Percentiles rank a stretch among this genome's conserved stretches.
Evolutionary conservation across 2,888 invertebrate species (phyloP).

Genomic region (Tuberolachnus salignus): DNA sequence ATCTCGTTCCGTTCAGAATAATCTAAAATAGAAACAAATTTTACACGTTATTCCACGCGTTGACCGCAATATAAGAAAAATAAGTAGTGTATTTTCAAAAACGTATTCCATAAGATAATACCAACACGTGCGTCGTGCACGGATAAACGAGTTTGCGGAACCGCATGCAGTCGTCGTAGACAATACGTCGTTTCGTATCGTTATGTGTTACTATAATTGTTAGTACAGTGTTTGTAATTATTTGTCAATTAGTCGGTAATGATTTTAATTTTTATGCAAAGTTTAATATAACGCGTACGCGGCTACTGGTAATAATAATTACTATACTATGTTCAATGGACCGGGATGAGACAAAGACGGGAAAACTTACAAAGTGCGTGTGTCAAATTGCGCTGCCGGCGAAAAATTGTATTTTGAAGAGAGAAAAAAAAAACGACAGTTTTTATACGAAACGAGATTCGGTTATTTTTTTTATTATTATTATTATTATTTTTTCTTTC

Average conservation of each 20-base stretch:
- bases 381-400: too few species aligned
- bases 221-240: conserved; percentile 10
- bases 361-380: conserved; percentile 10
- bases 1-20: too few species aligned
- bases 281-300: not conserved
- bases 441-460: not conserved
- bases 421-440: not conserved
- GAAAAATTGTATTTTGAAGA: conserved; percentile 7
- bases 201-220: too few species aligned
- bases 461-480: conserved; percentile 13
- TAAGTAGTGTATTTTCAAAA: too few species aligned
- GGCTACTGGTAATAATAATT: not conserved
- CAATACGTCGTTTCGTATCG: too few species aligned
- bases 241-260: not conserved
- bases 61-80: too few species aligned
- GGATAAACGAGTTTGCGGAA: too few species aligned
- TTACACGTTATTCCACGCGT: too few species aligned
- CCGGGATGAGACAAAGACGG: too few species aligned
- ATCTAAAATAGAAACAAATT: too few species aligned
- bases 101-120: not conserved
- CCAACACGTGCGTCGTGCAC: not conserved
- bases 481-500: not conserved
- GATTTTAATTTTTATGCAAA: not conserved
- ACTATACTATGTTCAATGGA: not conserved
- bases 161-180: too few species aligned